Percentiles rank a stretch among this genome's conserved stretches.
phyloP scores from a whole-genome alignment of 92 coral and sea anemone species.

The Pocillopora grandis region DNA sequence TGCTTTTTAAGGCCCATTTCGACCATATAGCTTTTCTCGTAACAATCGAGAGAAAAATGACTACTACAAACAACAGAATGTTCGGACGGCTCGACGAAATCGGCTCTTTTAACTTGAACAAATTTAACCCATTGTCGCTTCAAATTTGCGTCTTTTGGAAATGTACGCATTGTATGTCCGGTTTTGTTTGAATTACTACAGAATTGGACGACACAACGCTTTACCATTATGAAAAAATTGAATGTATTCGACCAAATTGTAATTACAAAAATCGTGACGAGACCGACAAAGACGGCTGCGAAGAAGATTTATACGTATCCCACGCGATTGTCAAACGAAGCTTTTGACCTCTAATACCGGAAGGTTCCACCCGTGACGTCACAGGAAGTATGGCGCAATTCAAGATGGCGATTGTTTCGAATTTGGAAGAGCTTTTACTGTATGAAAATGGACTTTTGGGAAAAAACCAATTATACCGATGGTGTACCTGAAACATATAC shows the following conservation, averaged over 20 bases:
- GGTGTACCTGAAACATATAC: not conserved
- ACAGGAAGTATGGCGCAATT: not conserved
- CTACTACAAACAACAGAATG: not conserved
- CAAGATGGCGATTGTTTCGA: not conserved
- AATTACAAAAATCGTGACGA: too few relatives aligned
- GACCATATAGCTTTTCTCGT: not conserved
- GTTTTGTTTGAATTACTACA: not conserved
- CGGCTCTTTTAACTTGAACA: not conserved
- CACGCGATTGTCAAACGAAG: not conserved
- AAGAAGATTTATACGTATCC: not conserved
- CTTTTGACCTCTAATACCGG: not conserved
- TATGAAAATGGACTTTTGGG: too few relatives aligned
- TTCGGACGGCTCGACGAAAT: not conserved
- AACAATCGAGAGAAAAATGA: conserved; percentile 1
- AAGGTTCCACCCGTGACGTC: conserved; percentile 2
- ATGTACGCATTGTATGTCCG: not conserved
- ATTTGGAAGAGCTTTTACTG: not conserved
- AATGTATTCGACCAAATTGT: too few relatives aligned
- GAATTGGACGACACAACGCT: too few relatives aligned
- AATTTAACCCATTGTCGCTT: conserved; percentile 8
- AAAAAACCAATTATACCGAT: not conserved
- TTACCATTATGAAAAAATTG: too few relatives aligned
- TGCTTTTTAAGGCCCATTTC: conserved; percentile 1
- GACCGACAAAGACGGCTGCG: not conserved
- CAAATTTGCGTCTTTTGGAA: not conserved